Evolutionary conservation across 2,797 vertebrate species (phyloP).

Genomic region (Gallinago nigripennis): DNA sequence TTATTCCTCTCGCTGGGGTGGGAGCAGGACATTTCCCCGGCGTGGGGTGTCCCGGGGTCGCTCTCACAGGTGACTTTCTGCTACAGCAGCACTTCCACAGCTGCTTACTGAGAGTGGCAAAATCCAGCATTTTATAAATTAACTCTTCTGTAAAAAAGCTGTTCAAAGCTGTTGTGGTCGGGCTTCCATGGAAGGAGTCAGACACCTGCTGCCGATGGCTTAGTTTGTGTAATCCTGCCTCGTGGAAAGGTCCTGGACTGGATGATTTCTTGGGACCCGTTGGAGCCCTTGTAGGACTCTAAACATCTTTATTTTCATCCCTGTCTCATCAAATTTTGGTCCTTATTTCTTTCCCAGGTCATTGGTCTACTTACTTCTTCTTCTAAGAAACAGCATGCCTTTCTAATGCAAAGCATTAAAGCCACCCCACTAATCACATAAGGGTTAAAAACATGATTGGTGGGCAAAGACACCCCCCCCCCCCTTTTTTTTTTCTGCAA

Average conservation of each 20-base stretch:
- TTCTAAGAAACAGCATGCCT: no score
- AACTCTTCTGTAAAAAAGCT: not conserved
- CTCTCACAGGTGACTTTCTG: not conserved
- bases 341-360: not conserved
- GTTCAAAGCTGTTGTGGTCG: not conserved
- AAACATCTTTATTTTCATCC: constrained; percentile 2
- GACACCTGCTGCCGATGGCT: not conserved
- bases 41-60: not conserved
- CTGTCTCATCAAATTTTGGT: not conserved
- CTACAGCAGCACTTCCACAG: not conserved
- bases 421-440: not conserved
- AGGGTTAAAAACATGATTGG: constrained; percentile 56
- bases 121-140: not conserved
- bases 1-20: not conserved
- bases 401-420: not conserved
- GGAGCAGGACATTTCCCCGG: not conserved
- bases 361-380: not conserved
- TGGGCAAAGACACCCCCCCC: constrained; percentile 28
- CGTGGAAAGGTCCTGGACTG: not conserved
- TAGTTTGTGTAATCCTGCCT: not conserved
- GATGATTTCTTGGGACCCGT: not conserved
- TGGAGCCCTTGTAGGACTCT: not conserved
- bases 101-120: not conserved
- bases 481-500: not conserved
- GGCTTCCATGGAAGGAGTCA: not conserved